phyloP scores from a whole-genome alignment of 1,140 invertebrate species.

The Goniozus legneri region DNA sequence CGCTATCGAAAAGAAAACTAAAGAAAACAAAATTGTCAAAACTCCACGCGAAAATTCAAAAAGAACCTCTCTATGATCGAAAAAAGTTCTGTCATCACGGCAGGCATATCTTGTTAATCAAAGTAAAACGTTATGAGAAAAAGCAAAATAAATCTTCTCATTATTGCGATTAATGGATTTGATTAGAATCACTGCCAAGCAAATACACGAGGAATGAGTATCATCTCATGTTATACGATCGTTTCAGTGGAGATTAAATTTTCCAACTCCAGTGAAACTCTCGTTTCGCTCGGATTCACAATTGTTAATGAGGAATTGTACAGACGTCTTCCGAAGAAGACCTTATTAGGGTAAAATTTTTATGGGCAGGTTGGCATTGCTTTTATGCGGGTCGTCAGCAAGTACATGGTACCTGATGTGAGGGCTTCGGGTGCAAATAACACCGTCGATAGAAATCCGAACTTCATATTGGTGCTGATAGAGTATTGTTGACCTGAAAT shows the following conservation, averaged over 20 bases:
- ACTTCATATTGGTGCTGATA: slow-evolving; percentile 33
- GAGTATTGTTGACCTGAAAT: slow-evolving; percentile 66
- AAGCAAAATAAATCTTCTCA: slow-evolving; percentile 13
- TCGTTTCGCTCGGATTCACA: slow-evolving; percentile 2
- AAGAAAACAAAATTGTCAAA: too few species aligned
- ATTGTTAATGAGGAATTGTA: slow-evolving; percentile 3
- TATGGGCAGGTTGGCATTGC: too few species aligned
- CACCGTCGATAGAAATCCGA: slow-evolving; percentile 21
- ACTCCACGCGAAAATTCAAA: too few species aligned
- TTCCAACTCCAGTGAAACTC: slow-evolving; percentile 29
- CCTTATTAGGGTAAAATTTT: too few species aligned
- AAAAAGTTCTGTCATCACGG: too few species aligned
- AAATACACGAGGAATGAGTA: slow-evolving; percentile 19
- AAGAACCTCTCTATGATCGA: too few species aligned
- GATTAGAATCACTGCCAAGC: slow-evolving; percentile 37
- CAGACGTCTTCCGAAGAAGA: too few species aligned
- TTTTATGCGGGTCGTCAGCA: neutral
- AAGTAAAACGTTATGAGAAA: slow-evolving; percentile 8
- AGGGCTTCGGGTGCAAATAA: slow-evolving; percentile 18
- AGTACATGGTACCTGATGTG: slow-evolving; percentile 27
- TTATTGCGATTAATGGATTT: slow-evolving; percentile 14
- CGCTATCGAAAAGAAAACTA: too few species aligned
- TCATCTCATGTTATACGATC: slow-evolving; percentile 7
- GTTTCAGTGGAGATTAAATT: slow-evolving; percentile 1
- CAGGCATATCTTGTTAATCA: slow-evolving; percentile 19